Base-by-base conservation (phyloP, 2,888 invertebrate species). In the Portevinia maculata region DNA sequence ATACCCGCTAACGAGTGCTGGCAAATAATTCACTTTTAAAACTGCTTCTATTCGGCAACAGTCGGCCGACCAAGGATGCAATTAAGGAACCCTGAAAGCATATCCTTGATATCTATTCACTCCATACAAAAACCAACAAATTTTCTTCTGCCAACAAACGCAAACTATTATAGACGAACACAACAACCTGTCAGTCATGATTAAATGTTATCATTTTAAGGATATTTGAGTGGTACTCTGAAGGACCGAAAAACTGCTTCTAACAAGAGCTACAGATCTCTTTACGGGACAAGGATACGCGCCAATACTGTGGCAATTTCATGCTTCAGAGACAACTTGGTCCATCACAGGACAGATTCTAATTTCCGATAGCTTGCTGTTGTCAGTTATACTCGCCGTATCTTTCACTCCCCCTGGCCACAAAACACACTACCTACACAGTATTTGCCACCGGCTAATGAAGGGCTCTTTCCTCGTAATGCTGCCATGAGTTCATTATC, bases 201-300 rank as follows among this genome's bases (percentile, higher is more conserved):
- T 83, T 83, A 78, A 78, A 83, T 73, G 78, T 78, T 67, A 71
- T 83, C 65, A 62, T 83, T 83, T 83, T 65, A 78, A 73, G 65
- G 73, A 78, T 67, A 78, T 83, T 78, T 55, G 59, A 76, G 75
- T 65, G 57, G 60, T 69, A 44, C 19, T 55, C 62, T 53, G 55
- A 50, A 62, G 65, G 60, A 39, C 75, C 75, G 69, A 81, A 81
- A 75, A 70, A 70, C 55, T 64, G 37, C 39, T 62, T 32, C 75
- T 39, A 64, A 46, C 59, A 65, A 55, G 60, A 73, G 24, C n/a
- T 21, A 3, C 48, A 28, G 76, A 83, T 83, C 71, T 67, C 48
- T 83, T 62, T 55, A 52, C 48, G 44, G 15, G 15, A 28, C 46
- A 65, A 60, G 65, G 64, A 60, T 81, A 39, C 71, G 48, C 55